Conservation (phyloP, 2,797 vertebrate species). For the Rostrhamus sociabilis region DNA sequence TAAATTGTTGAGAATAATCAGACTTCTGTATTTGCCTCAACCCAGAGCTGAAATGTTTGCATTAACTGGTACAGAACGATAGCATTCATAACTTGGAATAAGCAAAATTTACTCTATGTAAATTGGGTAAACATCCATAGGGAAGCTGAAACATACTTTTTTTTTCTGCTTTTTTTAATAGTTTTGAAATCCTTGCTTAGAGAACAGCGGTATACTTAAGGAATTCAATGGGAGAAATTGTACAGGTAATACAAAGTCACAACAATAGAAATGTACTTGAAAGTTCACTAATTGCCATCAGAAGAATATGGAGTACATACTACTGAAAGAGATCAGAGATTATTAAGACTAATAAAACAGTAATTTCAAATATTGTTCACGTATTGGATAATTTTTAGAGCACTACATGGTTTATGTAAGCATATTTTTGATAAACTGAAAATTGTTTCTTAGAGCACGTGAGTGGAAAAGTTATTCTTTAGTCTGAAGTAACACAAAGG, state of each 20-base stretch:
- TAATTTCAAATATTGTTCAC: not conserved
- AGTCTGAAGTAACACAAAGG: not conserved
- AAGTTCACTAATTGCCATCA: not conserved
- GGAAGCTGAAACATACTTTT: not conserved
- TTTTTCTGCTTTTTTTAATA: not conserved
- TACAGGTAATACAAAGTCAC: not conserved
- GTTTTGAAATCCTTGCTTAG: not conserved
- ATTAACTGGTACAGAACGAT: not conserved
- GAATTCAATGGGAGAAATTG: not conserved
- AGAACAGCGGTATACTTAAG: not conserved
- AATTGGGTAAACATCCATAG: not conserved
- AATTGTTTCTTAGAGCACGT: not conserved
- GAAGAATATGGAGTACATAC: not conserved
- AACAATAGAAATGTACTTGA: not conserved
- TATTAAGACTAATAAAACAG: not conserved
- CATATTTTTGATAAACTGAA: not conserved
- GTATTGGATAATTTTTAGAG: not conserved
- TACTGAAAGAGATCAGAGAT: not conserved
- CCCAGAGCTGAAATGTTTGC: not conserved
- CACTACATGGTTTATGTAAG: not conserved
- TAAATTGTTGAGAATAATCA: not conserved
- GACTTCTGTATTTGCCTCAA: not conserved
- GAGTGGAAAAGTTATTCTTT: not conserved
- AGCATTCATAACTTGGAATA: not conserved
- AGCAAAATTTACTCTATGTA: not conserved